Evolutionary conservation across 2,888 invertebrate genomes (phyloP).

Genomic region (Aphidius colemani): DNA sequence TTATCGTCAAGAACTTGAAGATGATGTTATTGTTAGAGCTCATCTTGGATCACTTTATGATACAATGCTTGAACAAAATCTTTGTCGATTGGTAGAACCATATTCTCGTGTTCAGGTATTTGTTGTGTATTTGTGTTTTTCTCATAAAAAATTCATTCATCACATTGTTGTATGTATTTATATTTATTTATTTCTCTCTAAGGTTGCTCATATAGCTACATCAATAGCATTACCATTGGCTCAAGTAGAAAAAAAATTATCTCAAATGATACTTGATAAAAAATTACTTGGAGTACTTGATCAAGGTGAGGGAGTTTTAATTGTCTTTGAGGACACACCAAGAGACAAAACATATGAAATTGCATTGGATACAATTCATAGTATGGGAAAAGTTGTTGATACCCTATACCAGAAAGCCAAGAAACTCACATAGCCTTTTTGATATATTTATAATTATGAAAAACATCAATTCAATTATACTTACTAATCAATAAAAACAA

Average conservation of each 20-base stretch:
- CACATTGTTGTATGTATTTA: too few species aligned
- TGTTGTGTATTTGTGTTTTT: conserved; percentile 14
- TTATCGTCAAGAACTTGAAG: conserved; percentile 87
- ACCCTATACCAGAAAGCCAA: conserved; percentile 99
- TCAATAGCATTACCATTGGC: conserved; percentile 88
- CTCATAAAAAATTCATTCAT: background rate
- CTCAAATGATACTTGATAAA: conserved; percentile 99
- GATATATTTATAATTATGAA: conserved; percentile 32
- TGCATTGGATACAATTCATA: conserved; percentile 95
- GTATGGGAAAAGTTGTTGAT: conserved; percentile 99
- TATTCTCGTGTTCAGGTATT: conserved; percentile 89
- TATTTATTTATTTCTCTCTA: conserved; percentile 31
- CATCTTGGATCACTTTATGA: conserved; percentile 97
- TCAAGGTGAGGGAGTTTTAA: conserved; percentile 96
- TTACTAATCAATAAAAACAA: too few species aligned
- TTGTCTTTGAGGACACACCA: conserved; percentile 94
- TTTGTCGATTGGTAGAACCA: conserved; percentile 98
- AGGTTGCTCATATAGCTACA: conserved; percentile 86
- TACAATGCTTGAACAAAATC: conserved; percentile 98
- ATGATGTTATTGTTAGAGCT: conserved; percentile 95
- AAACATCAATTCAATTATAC: conserved; percentile 16
- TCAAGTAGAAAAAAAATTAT: conserved; percentile 96
- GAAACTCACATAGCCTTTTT: conserved; percentile 81
- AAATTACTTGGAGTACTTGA: conserved; percentile 97
- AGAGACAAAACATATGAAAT: conserved; percentile 97